phyloP scores from a whole-genome alignment of 2,888 invertebrate species.

The Thymelicus acteon region DNA sequence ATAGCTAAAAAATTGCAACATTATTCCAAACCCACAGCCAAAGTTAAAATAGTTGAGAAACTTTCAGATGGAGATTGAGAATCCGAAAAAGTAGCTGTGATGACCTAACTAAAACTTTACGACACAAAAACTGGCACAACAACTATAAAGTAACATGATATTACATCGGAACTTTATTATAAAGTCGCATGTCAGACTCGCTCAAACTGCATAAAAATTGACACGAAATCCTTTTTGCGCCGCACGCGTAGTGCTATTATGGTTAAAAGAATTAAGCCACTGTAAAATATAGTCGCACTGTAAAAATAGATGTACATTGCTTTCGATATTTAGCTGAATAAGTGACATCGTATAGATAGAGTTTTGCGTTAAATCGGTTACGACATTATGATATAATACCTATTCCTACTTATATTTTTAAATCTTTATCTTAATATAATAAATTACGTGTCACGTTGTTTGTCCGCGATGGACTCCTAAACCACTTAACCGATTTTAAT shows the following conservation, averaged over 20 bases:
- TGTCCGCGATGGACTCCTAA: no score
- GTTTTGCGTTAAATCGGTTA: no score
- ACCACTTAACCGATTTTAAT: no score
- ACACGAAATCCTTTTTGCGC: slow-evolving; percentile 21
- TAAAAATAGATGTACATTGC: background rate
- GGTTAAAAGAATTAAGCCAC: slow-evolving; percentile 6
- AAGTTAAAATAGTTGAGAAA: slow-evolving; percentile 28
- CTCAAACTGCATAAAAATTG: slow-evolving; percentile 6
- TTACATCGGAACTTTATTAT: slow-evolving; percentile 13
- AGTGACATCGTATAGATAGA: no score
- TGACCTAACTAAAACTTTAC: slow-evolving; percentile 18
- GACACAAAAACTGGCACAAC: slow-evolving; percentile 14
- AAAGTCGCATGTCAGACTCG: slow-evolving; percentile 18
- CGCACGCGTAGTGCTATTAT: slow-evolving; percentile 13
- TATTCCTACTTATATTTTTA: no score
- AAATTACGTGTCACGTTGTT: no score
- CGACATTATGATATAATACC: no score
- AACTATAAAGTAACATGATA: slow-evolving; percentile 16
- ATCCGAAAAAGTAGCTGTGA: slow-evolving; percentile 27
- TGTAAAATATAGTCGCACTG: background rate
- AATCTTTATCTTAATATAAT: no score
- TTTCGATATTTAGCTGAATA: no score
- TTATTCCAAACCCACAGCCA: slow-evolving; percentile 24
- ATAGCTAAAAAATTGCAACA: background rate
- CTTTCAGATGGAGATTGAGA: slow-evolving; percentile 26